phyloP scores from a whole-genome alignment of 2,113 vertebrate species.

The Lophochroa leadbeateri region DNA sequence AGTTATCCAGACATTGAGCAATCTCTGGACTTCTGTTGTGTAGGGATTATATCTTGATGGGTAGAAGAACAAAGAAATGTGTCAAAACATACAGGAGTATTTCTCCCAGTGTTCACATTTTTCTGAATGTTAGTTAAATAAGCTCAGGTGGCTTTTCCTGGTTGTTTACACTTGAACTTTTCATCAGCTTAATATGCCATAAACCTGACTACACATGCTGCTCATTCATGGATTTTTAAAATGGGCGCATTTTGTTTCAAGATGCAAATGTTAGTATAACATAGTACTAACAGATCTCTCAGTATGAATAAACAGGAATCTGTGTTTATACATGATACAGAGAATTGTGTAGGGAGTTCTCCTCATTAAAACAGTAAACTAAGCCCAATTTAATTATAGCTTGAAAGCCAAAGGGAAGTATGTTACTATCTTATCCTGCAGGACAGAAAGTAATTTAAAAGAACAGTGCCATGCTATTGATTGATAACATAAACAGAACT shows the following conservation, averaged over 20 bases:
- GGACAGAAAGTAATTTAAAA: slow-evolving; percentile 28
- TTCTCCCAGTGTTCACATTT: not conserved
- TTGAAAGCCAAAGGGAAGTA: slow-evolving; percentile 63
- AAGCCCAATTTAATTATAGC: slow-evolving; percentile 31
- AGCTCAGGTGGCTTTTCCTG: not conserved
- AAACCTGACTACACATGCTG: not conserved
- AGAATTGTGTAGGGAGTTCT: slow-evolving; percentile 62
- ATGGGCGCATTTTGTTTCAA: slow-evolving; percentile 45
- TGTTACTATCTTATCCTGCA: slow-evolving; percentile 64
- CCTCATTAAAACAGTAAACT: slow-evolving; percentile 54
- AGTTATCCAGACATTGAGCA: not conserved
- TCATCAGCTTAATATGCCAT: not conserved
- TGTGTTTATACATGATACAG: slow-evolving; percentile 65
- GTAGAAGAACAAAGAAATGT: slow-evolving; percentile 46
- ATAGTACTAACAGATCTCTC: slow-evolving; percentile 59
- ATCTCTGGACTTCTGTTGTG: not conserved
- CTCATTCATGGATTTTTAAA: slow-evolving; percentile 33
- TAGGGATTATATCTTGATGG: not conserved
- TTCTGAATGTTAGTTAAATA: not conserved
- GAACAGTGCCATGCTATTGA: not conserved
- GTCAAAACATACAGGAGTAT: not conserved
- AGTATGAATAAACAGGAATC: slow-evolving; percentile 75
- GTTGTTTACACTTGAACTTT: slow-evolving; percentile 7
- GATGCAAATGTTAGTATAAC: slow-evolving; percentile 60
- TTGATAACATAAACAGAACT: slow-evolving; percentile 29